Evolutionary conservation across 1,140 invertebrate genomes (phyloP), one percentile per base, ranked within the genome.

Genomic region (Nymphalis io): DNA sequence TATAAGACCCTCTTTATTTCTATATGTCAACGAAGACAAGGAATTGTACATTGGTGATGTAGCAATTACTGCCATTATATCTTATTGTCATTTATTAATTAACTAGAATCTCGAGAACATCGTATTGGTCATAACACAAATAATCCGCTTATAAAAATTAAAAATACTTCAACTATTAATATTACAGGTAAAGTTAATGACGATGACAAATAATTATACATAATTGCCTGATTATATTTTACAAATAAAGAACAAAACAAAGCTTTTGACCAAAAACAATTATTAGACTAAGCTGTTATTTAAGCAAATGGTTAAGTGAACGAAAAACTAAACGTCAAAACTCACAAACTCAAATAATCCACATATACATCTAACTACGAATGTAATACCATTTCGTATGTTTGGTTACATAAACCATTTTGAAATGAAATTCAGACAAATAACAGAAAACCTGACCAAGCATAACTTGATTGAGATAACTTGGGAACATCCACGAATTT

Each of bases 401-500:
- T 59, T 59, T 59, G 33, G n/a, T 39, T 40, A 59, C 38, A 39
- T 20, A 40, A 40, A 40, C 57, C 12, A 59, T 40, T 40, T 59
- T 20, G 42, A 48, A 66, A 57, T 68, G 15, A 61, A 68, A 68
- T 67, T 44, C 44, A 60, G 42, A 71, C 58, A 71, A 67, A 66
- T 66, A 71, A 71, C 48, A 60, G 23, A 66, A 72, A 72, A 72
- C 51, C 63, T 67, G 59, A 62, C 42, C 59, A 59, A 11, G 48
- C 70, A 62, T 67, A 67, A 72, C 64, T 60, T 60, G 63, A 72
- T 67, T 62, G 59, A 62, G 70, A 66, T 72, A 72, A 72, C 59
- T 63, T 72, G 58, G 51, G 16, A 67, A 58, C 70, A 63, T 67
- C 70, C 70, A 61, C 70, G 64, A 72, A 68, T 62, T 67, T 72